Evolutionary conservation across 64 coral and sea anemone species (phyloP), one percentile per base, ranked within the genome.

Genomic region (Trachythela sp.): DNA sequence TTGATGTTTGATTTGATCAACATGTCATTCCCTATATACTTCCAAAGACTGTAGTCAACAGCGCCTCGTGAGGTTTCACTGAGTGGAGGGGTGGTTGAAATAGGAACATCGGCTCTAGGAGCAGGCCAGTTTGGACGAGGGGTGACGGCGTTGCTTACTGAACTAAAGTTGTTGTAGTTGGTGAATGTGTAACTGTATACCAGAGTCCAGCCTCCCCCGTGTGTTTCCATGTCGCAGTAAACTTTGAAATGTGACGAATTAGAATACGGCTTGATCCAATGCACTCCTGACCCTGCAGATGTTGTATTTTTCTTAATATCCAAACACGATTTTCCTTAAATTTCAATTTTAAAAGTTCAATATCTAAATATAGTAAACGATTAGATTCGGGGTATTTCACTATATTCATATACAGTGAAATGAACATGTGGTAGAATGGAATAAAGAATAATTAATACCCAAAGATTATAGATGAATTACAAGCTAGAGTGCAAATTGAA

Each of bases 141-240:
- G 31, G 71, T 77, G 36, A 77, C 71, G 30, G 71, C 71, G 36
- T 77, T 77, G 26, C 13, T 24, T 24, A 2, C 29, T 13, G 29
- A 15, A 77, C 26, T 36, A 18, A 77, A 77, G 26, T 15, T 33
- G 31, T 39, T 35, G 71, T 77, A 77, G 31, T 27, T 35, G 13
- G 71, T 77, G 71, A 77, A 77, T 7, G 71, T 77, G 31, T 77
- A 77, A 33, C 71, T 77, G 71, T 77, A 77, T 9, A 77, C 71
- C 13, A 77, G 71, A 15, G 71, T 77, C 71, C 71, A 77, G 4
- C 71, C 71, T 6, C 71, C 71, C 9, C 71, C 27, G 17, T 77
- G n/a, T 15, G 30, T 39, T 39, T 2, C 71, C 71, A 77, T 77
- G 8, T 77, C 71, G 71, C 71, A 77, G 31, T 77, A 77, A 18